Conservation (phyloP, 1,140 invertebrate species). For the Bursaphelenchus mucronatus region DNA sequence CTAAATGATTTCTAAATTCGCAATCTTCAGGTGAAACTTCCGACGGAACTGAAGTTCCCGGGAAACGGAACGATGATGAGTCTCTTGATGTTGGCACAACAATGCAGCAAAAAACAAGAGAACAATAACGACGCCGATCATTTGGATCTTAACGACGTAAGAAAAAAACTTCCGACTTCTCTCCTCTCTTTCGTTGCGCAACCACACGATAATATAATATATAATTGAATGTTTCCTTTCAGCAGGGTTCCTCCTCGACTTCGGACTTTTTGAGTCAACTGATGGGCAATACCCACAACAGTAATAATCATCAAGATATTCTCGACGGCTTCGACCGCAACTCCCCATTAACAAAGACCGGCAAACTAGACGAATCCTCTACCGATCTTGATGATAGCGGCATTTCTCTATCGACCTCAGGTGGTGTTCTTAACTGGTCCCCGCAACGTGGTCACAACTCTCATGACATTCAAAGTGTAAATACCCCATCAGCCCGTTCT, state of each 20-base stretch:
- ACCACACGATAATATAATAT: conserved; percentile 20
- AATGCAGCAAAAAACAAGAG: conserved; percentile 22
- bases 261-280: conserved; percentile 21
- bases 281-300: not conserved
- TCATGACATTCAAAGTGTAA: not conserved
- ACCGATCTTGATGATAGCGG: conserved; percentile 26
- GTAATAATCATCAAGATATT: not conserved
- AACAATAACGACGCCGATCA: conserved; percentile 19
- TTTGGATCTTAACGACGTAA: conserved; percentile 2
- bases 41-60: not conserved
- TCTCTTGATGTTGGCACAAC: conserved; percentile 32
- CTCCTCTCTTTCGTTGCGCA: conserved; percentile 8
- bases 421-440: conserved; percentile 1
- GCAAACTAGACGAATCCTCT: conserved; percentile 1
- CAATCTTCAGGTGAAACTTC: not conserved
- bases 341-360: conserved; percentile 14
- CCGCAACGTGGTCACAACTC: not conserved
- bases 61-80: conserved; percentile 34
- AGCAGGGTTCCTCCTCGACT: conserved; percentile 17
- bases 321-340: conserved; percentile 7
- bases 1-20: too few relatives aligned
- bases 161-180: not conserved
- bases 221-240: too few relatives aligned
- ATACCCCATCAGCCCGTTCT: not conserved
- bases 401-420: conserved; percentile 2